These are phyloP conservation scores for Columba livia DNA, from an alignment of 2,113 vertebrate species.

Conservation along the genomic window DNA sequence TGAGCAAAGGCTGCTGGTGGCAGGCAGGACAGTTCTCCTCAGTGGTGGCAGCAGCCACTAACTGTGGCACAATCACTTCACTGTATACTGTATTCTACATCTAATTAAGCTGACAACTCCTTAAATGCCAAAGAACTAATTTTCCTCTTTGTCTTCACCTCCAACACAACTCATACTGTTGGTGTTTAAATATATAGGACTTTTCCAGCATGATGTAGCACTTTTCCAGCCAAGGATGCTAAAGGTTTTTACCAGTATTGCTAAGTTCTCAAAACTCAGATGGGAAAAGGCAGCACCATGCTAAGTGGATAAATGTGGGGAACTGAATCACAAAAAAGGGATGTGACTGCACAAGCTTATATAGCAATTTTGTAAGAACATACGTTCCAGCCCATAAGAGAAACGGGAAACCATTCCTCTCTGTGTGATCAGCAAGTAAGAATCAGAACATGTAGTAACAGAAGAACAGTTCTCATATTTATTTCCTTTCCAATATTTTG, in stretches of 20 bases:
- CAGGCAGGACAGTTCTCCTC: background rate
- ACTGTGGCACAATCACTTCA: background rate
- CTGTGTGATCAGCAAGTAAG: background rate
- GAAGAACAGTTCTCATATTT: background rate
- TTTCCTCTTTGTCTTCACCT: background rate
- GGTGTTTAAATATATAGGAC: background rate
- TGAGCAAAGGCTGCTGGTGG: background rate
- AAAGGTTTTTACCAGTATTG: background rate
- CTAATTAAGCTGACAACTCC: background rate
- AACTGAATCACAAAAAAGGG: background rate
- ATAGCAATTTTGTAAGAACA: background rate
- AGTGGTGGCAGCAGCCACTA: background rate
- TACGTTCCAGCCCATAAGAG: background rate
- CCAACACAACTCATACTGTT: background rate
- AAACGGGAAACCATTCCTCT: background rate
- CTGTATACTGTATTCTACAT: background rate
- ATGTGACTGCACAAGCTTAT: background rate
- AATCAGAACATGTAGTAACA: background rate
- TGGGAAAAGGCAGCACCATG: background rate
- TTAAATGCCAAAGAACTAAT: background rate
- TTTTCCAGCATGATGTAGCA: background rate
- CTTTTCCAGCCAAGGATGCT: background rate
- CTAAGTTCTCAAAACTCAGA: background rate
- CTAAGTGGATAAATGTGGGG: background rate
- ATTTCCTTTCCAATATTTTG: background rate